These are phyloP conservation scores for Oscheius sp. DNA, from an alignment of 2,888 invertebrate genomes.

Conservation along the genomic window DNA sequence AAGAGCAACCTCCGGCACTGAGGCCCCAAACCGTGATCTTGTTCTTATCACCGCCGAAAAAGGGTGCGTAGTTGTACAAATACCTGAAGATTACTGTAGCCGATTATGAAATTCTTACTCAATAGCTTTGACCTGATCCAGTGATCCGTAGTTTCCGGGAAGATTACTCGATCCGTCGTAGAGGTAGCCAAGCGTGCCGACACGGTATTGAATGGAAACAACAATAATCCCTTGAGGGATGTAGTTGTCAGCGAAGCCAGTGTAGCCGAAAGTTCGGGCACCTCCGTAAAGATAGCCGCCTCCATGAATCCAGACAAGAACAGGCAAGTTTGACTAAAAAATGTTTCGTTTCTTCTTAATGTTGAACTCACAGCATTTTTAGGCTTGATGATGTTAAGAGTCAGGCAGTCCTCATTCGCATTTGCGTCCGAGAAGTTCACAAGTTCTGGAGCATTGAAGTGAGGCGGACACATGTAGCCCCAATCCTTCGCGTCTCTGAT, in stretches of 20 bases:
- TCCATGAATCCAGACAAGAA: conserved; percentile 38
- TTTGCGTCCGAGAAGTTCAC: not conserved
- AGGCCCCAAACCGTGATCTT: conserved; percentile 54
- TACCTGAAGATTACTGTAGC: conserved; percentile 37
- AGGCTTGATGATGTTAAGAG: conserved; percentile 37
- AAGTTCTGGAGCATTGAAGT: not conserved
- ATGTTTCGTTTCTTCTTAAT: no score
- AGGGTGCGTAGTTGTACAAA: conserved; percentile 34
- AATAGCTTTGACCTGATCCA: conserved; percentile 49
- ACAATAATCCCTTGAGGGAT: conserved; percentile 47
- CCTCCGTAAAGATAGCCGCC: conserved; percentile 32
- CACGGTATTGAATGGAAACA: conserved; percentile 58
- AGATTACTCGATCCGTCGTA: conserved; percentile 41
- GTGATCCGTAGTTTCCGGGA: conserved; percentile 56
- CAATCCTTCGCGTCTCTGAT: conserved; percentile 20
- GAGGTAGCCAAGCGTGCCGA: conserved; percentile 54
- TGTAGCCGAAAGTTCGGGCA: conserved; percentile 22
- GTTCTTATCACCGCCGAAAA: conserved; percentile 52
- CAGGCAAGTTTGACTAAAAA: conserved; percentile 23
- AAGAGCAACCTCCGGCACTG: conserved; percentile 51
- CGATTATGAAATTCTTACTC: conserved; percentile 16
- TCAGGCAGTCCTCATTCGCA: conserved; percentile 33
- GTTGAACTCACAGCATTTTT: not conserved
- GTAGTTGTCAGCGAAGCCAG: conserved; percentile 43
- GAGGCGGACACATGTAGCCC: conserved; percentile 28